phyloP scores from a whole-genome alignment of 2,888 invertebrate genomes.

The Autographa pulchrina region DNA sequence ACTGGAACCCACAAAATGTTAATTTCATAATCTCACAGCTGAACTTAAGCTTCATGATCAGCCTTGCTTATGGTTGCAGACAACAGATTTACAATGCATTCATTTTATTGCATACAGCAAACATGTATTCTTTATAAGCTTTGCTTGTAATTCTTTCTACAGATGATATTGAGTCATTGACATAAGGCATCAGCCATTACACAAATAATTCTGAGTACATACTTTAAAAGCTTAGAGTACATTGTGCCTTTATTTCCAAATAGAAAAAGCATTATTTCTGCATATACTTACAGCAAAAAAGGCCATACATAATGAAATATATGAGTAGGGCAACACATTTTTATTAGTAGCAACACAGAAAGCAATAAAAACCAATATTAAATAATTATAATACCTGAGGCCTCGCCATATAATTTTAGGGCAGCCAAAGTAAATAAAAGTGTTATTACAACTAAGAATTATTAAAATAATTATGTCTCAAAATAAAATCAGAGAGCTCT shows the following conservation, averaged over 20 bases:
- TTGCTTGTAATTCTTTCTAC: background rate
- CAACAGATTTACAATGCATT: background rate
- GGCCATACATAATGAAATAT: background rate
- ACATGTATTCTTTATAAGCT: background rate
- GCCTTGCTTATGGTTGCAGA: background rate
- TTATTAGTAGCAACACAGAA: slow-evolving; percentile 1
- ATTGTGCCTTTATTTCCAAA: background rate
- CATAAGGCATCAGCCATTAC: background rate
- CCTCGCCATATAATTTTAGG: slow-evolving; percentile 1
- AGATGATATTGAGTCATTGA: background rate
- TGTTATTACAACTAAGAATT: background rate
- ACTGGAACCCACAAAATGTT: slow-evolving; percentile 88
- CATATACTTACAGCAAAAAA: background rate
- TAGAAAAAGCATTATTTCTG: background rate
- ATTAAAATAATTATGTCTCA: background rate
- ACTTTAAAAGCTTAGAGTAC: background rate
- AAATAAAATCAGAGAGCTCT: too few relatives aligned
- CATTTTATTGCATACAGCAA: background rate
- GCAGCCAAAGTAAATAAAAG: slow-evolving; percentile 2
- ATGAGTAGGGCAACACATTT: background rate
- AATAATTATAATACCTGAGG: background rate
- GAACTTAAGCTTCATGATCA: background rate
- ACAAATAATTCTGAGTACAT: background rate
- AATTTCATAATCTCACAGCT: background rate
- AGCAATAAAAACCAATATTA: background rate